Percentiles rank a stretch among this genome's conserved stretches.
phyloP scores from a whole-genome alignment of 2,113 vertebrate genomes.

The Fregata magnificens region DNA sequence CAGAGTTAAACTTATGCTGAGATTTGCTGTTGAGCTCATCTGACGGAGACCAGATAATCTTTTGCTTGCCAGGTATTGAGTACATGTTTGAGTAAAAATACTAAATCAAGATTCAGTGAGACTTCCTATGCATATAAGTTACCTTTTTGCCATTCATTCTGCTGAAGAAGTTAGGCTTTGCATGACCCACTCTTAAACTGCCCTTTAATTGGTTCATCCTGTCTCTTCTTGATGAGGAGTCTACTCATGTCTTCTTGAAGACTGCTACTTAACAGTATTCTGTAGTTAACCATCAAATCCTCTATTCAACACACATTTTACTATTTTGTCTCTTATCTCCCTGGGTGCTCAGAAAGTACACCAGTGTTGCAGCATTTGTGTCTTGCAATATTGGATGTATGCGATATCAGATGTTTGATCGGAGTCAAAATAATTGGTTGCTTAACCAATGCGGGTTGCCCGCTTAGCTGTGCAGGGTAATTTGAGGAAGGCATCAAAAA shows the following conservation, averaged over 20 bases:
- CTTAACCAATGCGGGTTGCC: neutral
- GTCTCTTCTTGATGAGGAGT: neutral
- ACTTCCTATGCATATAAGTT: neutral
- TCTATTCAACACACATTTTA: neutral
- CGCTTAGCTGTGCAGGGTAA: neutral
- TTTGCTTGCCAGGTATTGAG: neutral
- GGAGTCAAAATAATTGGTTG: neutral
- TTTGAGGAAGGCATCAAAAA: neutral
- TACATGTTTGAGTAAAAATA: neutral
- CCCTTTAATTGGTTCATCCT: neutral
- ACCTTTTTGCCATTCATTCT: neutral
- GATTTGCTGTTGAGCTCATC: neutral
- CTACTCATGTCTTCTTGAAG: neutral
- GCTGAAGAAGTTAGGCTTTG: neutral
- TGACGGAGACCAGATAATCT: neutral
- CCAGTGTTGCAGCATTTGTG: neutral
- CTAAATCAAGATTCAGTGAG: neutral
- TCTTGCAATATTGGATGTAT: neutral
- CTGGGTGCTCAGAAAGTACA: neutral
- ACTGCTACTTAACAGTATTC: neutral
- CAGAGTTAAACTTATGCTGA: neutral
- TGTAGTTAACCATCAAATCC: neutral
- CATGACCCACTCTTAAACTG: neutral
- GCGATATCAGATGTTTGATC: neutral
- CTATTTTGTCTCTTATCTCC: neutral